Percentiles rank a stretch among this genome's conserved stretches.
phyloP scores from a whole-genome alignment of 2,113 vertebrate genomes.

The Seriola rivoliana region DNA sequence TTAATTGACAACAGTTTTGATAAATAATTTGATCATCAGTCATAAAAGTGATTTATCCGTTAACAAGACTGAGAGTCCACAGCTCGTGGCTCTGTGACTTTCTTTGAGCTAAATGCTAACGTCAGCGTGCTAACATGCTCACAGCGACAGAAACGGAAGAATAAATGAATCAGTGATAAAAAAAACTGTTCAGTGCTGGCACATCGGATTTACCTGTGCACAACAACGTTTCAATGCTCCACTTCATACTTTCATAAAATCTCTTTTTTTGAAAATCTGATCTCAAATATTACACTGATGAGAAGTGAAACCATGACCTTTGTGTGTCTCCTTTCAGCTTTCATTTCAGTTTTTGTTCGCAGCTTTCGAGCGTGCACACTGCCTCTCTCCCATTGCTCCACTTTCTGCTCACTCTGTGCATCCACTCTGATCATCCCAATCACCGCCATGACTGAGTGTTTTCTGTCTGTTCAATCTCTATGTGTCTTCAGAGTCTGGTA shows the following conservation, averaged over 20 bases:
- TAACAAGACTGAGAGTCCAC: too few species aligned
- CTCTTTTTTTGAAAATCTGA: not conserved
- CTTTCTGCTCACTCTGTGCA: constrained; percentile 16
- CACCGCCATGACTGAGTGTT: constrained; percentile 6
- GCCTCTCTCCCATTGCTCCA: constrained; percentile 9
- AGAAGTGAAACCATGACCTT: constrained; percentile 53
- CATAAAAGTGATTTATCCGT: not conserved
- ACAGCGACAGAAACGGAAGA: not conserved
- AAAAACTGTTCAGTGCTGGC: not conserved
- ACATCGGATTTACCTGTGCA: not conserved
- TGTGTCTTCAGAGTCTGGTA: constrained; percentile 7
- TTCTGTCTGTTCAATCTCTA: constrained; percentile 18
- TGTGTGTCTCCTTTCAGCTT: constrained; percentile 32
- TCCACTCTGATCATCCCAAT: constrained; percentile 1
- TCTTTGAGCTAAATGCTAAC: not conserved
- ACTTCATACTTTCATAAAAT: not conserved
- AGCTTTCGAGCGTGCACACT: not conserved
- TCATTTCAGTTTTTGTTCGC: constrained; percentile 19
- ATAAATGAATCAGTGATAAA: not conserved
- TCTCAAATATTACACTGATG: not conserved
- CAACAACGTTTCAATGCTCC: not conserved
- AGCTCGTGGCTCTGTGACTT: too few species aligned
- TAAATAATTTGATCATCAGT: not conserved
- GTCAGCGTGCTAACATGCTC: too few species aligned
- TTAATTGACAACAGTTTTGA: not conserved